A percentile compares a stretch with the other conserved stretches of the same genome.
Evolutionary conservation across 2,113 vertebrate genomes (phyloP).

Genomic region (Stigmatopora nigra): DNA sequence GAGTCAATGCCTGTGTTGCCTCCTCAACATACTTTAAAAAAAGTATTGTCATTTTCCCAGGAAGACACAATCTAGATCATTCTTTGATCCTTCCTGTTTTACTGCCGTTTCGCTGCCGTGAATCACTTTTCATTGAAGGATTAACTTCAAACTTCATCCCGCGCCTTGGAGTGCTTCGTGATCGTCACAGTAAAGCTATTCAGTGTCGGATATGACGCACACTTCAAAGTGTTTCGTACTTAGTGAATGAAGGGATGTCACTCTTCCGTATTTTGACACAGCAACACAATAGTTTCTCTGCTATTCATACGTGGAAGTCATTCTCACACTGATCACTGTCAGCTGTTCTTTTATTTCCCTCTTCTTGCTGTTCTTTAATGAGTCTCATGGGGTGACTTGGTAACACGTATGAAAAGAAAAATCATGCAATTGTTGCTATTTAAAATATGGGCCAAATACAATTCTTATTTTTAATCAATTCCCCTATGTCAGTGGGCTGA

Average conservation of each 20-base stretch:
- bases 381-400: constrained; percentile 61
- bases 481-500: constrained; percentile 44
- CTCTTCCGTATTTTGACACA: constrained; percentile 50
- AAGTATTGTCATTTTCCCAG: constrained; percentile 45
- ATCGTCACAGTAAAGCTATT: constrained; percentile 56
- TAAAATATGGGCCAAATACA: constrained; percentile 54
- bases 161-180: constrained; percentile 42
- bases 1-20: constrained; percentile 35
- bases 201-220: constrained; percentile 42
- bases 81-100: constrained; percentile 61
- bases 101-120: constrained; percentile 23
- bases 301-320: constrained; percentile 42
- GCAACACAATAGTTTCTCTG: constrained; percentile 25
- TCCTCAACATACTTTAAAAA: constrained; percentile 27
- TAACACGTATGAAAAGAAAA: constrained; percentile 45
- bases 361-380: constrained; percentile 60
- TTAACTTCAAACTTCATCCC: constrained; percentile 66
- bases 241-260: constrained; percentile 53
- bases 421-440: constrained; percentile 54
- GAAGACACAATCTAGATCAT: constrained; percentile 54
- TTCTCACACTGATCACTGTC: constrained; percentile 57
- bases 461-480: constrained; percentile 62
- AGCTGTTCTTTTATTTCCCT: constrained; percentile 35
- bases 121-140: constrained; percentile 58
- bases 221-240: constrained; percentile 56